phyloP scores from a whole-genome alignment of 2,797 vertebrate species.

The Psittacula echo region DNA sequence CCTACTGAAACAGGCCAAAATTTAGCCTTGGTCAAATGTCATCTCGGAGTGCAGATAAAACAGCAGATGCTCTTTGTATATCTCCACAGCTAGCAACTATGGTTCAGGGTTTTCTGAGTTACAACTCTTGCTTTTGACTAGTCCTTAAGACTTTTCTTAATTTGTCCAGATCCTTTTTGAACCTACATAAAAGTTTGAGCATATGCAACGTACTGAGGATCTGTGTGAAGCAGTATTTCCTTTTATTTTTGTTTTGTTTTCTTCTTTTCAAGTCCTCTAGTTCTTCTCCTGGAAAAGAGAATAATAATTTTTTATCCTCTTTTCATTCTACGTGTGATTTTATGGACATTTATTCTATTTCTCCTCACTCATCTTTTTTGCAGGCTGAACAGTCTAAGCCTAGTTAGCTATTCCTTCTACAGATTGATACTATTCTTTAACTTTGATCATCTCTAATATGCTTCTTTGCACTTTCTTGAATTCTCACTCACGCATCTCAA shows the following conservation, averaged over 20 bases:
- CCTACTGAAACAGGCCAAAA: background rate
- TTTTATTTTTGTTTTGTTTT: background rate
- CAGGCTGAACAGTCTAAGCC: background rate
- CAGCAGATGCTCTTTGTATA: background rate
- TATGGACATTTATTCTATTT: background rate
- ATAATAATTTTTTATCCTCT: background rate
- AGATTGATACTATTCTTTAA: background rate
- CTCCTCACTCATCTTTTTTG: background rate
- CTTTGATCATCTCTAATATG: background rate
- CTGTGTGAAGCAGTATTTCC: background rate
- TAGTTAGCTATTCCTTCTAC: background rate
- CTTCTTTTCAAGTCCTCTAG: background rate
- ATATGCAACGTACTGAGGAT: background rate
- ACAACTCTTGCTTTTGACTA: background rate
- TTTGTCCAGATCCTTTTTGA: background rate
- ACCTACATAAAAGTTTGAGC: background rate
- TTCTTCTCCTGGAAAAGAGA: background rate
- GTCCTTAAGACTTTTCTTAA: background rate
- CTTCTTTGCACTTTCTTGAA: background rate
- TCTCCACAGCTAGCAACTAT: background rate
- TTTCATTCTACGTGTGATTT: background rate
- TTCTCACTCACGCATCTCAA: background rate
- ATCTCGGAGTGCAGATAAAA: background rate
- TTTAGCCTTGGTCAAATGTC: background rate
- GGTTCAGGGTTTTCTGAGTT: background rate